Percentiles rank a stretch among this genome's conserved stretches.
Evolutionary conservation across 2,888 invertebrate species (phyloP).

Genomic region (Nemurella pictetii): DNA sequence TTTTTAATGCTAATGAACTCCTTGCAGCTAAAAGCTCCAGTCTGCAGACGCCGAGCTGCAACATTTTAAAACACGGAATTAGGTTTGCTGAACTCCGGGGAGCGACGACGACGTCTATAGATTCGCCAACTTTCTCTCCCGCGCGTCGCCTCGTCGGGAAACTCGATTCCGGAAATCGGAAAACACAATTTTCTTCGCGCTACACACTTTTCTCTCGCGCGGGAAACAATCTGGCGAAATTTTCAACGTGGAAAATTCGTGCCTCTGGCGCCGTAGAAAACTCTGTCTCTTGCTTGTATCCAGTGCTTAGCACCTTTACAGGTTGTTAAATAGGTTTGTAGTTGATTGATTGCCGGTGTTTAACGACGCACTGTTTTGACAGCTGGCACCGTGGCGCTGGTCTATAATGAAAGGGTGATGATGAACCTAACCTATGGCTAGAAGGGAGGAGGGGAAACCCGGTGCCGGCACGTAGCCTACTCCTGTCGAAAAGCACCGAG

Average conservation of each 20-base stretch:
- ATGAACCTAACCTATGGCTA: too few species aligned
- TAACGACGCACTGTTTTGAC: too few species aligned
- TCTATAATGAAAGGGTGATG: too few species aligned
- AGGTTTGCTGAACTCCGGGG: background rate
- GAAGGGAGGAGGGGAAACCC: too few species aligned
- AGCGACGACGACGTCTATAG: background rate
- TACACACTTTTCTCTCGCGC: background rate
- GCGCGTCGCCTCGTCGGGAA: background rate
- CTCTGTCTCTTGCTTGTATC: too few species aligned
- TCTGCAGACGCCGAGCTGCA: background rate
- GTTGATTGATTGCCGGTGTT: too few species aligned
- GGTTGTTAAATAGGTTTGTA: too few species aligned
- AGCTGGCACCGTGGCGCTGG: too few species aligned
- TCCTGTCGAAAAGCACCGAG: too few species aligned
- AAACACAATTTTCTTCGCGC: background rate
- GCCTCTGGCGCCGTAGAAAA: background rate
- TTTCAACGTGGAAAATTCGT: background rate
- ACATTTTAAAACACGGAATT: background rate
- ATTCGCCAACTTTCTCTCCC: background rate
- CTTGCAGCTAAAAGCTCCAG: background rate
- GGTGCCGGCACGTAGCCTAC: too few species aligned
- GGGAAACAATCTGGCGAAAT: background rate
- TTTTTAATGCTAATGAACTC: background rate
- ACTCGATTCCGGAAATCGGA: background rate
- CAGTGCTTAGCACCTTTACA: too few species aligned